Evolutionary conservation across 2,113 vertebrate genomes (phyloP).

Genomic region (Delphinapterus leucas): DNA sequence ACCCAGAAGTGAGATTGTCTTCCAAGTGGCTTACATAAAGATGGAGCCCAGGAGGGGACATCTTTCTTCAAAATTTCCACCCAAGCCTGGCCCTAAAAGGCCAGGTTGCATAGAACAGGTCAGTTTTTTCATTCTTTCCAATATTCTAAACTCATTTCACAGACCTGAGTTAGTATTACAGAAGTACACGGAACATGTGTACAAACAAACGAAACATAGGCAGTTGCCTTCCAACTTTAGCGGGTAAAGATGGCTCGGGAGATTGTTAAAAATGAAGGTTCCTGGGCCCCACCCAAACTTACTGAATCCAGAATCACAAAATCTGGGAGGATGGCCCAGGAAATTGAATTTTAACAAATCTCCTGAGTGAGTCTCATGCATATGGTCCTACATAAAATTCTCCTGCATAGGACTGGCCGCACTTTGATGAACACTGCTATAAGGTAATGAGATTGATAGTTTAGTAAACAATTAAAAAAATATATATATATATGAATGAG

Average conservation of each 20-base stretch:
- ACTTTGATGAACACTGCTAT: not conserved
- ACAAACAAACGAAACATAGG: not conserved
- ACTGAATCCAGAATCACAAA: slow-evolving; percentile 5
- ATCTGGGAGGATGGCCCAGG: not conserved
- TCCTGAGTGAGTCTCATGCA: not conserved
- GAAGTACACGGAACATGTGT: not conserved
- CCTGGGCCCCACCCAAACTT: not conserved
- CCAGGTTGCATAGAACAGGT: not conserved
- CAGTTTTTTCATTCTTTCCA: not conserved
- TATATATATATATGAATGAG: not conserved
- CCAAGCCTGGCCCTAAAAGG: not conserved
- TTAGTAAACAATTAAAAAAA: not conserved
- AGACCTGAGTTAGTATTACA: not conserved
- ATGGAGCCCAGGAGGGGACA: not conserved
- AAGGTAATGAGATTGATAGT: not conserved
- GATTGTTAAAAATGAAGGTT: not conserved
- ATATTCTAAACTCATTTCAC: slow-evolving; percentile 16
- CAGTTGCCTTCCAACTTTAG: not conserved
- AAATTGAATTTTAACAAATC: slow-evolving; percentile 10
- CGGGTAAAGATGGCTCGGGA: not conserved
- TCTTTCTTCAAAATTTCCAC: slow-evolving; percentile 36
- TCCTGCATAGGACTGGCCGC: not conserved
- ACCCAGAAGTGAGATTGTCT: not conserved
- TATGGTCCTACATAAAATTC: not conserved
- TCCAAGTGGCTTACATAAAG: slow-evolving; percentile 3